A percentile compares a stretch with the other conserved stretches of the same genome.
Conservation (phyloP, 2,113 vertebrate species). For the Vombatus ursinus region DNA sequence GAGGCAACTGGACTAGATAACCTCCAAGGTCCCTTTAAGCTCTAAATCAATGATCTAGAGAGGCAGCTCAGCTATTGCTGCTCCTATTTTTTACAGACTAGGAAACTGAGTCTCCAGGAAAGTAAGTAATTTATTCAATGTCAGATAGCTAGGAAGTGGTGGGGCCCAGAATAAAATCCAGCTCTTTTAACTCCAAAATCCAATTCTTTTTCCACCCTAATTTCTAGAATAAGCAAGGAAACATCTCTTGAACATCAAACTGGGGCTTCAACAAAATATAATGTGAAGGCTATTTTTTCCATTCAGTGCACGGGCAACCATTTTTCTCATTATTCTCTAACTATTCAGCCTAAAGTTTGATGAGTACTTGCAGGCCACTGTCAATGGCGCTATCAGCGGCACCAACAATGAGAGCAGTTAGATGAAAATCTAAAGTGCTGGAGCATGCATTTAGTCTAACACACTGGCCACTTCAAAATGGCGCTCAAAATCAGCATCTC, state of each 20-base stretch:
- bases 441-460: background rate
- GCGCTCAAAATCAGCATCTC: background rate
- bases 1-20: background rate
- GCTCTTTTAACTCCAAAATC: background rate
- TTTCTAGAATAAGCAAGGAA: background rate
- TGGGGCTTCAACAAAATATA: background rate
- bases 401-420: background rate
- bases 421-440: background rate
- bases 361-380: background rate
- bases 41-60: background rate
- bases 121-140: background rate
- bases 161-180: background rate
- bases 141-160: background rate
- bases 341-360: background rate
- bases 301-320: background rate
- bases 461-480: background rate
- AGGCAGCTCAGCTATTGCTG: background rate
- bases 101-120: background rate
- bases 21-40: background rate
- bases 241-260: background rate
- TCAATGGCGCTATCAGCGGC: background rate
- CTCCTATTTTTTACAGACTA: background rate
- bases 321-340: background rate
- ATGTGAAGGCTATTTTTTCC: background rate
- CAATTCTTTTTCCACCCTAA: background rate